phyloP scores from a whole-genome alignment of 37 sponge, comb jelly and placozoan genomes.

The Axinella damicornis region DNA sequence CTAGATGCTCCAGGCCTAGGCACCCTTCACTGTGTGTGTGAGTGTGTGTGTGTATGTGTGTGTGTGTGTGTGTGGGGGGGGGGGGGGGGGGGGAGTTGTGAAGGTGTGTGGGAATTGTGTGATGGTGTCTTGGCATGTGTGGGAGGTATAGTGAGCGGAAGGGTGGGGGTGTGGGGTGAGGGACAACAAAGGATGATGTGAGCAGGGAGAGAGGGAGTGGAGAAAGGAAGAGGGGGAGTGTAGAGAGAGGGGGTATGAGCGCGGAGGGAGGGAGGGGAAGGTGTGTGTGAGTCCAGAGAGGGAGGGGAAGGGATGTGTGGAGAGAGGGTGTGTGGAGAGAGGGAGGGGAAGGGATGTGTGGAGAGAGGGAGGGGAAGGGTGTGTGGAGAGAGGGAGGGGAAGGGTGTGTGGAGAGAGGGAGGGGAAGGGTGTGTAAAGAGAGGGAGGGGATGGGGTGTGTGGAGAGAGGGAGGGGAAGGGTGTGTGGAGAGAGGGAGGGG shows the following conservation, averaged over 20 bases:
- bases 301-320: too few relatives aligned
- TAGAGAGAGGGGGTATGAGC: not conserved
- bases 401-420: too few relatives aligned
- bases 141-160: not conserved
- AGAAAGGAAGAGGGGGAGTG: not conserved
- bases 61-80: constrained; percentile 1
- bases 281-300: not conserved
- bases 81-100: constrained; percentile 8
- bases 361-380: too few relatives aligned
- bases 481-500: too few relatives aligned
- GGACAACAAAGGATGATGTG: not conserved
- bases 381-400: too few relatives aligned
- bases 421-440: too few relatives aligned
- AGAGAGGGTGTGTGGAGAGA: too few relatives aligned
- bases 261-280: not conserved
- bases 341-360: too few relatives aligned
- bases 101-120: not conserved
- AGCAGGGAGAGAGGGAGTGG: constrained; percentile 20
- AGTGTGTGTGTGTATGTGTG: not conserved
- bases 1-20: constrained; percentile 46
- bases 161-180: constrained; percentile 18
- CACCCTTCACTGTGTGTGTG: constrained; percentile 63
- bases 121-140: not conserved
- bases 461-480: too few relatives aligned
- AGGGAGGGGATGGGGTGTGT: too few relatives aligned